phyloP scores from a whole-genome alignment of 23 tunicate genomes.

The Styela clava region DNA sequence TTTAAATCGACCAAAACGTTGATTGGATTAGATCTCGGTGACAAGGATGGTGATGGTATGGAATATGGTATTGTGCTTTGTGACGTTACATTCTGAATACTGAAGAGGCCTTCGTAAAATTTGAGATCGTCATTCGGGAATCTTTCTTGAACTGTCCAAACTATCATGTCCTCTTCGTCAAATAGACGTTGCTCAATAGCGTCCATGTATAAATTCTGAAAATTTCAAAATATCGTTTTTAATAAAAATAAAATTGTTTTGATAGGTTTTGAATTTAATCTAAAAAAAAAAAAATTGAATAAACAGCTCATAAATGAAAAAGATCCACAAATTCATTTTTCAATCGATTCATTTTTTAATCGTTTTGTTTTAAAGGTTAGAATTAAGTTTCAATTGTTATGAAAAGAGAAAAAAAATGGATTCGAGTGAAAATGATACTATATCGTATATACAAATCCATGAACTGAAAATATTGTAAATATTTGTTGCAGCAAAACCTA shows the following conservation, averaged over 20 bases:
- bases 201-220: conserved; percentile 23
- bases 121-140: conserved; percentile 29
- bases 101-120: conserved; percentile 27
- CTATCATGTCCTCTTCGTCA: neutral
- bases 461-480: no score
- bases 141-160: conserved; percentile 23
- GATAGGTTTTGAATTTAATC: no score
- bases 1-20: neutral
- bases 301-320: no score
- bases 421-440: no score
- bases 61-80: neutral
- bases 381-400: no score
- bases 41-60: neutral
- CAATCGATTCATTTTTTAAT: no score
- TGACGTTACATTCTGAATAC: neutral
- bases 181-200: conserved; percentile 22
- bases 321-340: no score
- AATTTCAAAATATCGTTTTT: neutral
- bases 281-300: no score
- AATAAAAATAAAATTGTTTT: neutral
- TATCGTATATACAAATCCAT: no score
- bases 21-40: neutral
- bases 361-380: no score
- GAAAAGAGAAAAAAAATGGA: no score
- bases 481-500: no score